Conservation (phyloP, 2,797 vertebrate species). For the Gymnothorax reevesii region DNA sequence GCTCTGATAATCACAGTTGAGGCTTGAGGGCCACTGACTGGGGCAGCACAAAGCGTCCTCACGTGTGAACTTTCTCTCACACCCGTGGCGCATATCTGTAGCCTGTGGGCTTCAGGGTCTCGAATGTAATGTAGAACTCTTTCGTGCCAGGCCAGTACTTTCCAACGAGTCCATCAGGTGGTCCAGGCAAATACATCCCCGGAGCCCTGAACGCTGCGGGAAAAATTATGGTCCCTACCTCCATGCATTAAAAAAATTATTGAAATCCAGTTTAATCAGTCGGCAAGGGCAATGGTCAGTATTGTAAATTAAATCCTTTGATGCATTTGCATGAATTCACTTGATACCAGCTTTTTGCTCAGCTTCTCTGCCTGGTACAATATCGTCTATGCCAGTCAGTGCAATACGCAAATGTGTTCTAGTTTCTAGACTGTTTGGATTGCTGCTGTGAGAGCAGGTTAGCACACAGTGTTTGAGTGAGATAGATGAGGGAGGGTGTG, state of each 20-base stretch:
- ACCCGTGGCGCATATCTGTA: not conserved
- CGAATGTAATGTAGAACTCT: not conserved
- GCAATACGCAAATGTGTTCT: not conserved
- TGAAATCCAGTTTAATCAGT: too few species aligned
- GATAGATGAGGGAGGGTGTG: not conserved
- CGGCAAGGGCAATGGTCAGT: too few species aligned
- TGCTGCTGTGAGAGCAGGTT: not conserved
- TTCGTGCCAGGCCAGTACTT: not conserved
- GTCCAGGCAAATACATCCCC: not conserved
- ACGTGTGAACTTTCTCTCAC: not conserved
- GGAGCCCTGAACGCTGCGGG: not conserved
- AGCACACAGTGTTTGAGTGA: not conserved
- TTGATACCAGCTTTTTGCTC: too few species aligned
- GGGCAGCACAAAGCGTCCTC: not conserved
- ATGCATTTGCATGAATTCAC: too few species aligned
- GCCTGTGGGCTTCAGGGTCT: not conserved
- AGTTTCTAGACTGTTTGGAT: not conserved
- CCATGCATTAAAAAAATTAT: too few species aligned
- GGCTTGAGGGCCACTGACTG: not conserved
- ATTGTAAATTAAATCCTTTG: too few species aligned
- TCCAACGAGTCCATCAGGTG: not conserved
- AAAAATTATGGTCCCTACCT: too few species aligned
- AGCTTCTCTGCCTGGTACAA: not conserved
- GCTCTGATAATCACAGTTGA: slow-evolving; percentile 1
- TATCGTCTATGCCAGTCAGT: not conserved